These are phyloP conservation scores for Ametastegia equiseti DNA, from an alignment of 2,888 invertebrate genomes.

Conservation along the genomic window DNA sequence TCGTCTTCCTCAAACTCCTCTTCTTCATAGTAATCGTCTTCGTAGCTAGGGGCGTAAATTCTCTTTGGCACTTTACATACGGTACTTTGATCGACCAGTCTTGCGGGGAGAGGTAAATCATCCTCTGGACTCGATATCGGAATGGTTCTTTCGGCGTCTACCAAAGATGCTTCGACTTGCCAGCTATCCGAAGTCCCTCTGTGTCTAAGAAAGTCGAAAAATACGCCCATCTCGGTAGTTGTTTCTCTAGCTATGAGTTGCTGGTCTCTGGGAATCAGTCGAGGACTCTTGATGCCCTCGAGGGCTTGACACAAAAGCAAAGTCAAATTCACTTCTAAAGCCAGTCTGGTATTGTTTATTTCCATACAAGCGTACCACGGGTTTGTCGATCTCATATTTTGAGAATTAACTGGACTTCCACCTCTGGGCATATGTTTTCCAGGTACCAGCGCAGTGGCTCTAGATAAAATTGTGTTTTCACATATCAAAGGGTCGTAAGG, in stretches of 20 bases:
- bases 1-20: conserved; percentile 52
- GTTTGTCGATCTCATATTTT: conserved; percentile 55
- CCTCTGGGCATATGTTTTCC: conserved; percentile 38
- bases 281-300: conserved; percentile 71
- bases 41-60: neutral
- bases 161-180: conserved; percentile 56
- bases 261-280: conserved; percentile 70
- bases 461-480: conserved; percentile 72
- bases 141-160: conserved; percentile 61
- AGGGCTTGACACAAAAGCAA: conserved; percentile 71
- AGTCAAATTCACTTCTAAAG: conserved; percentile 72
- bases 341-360: conserved; percentile 70
- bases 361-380: conserved; percentile 75
- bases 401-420: conserved; percentile 46
- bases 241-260: conserved; percentile 73
- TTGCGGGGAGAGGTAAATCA: conserved; percentile 61
- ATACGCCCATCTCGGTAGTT: conserved; percentile 71
- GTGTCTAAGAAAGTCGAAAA: conserved; percentile 73
- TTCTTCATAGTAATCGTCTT: neutral
- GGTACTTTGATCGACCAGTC: conserved; percentile 62
- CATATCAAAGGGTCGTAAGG: conserved; percentile 74
- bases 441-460: conserved; percentile 69
- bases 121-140: conserved; percentile 62
- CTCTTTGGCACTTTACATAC: conserved; percentile 60
- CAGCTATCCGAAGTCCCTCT: conserved; percentile 64